phyloP scores from a whole-genome alignment of 2,888 invertebrate genomes.

The Lydus trimaculatus region DNA sequence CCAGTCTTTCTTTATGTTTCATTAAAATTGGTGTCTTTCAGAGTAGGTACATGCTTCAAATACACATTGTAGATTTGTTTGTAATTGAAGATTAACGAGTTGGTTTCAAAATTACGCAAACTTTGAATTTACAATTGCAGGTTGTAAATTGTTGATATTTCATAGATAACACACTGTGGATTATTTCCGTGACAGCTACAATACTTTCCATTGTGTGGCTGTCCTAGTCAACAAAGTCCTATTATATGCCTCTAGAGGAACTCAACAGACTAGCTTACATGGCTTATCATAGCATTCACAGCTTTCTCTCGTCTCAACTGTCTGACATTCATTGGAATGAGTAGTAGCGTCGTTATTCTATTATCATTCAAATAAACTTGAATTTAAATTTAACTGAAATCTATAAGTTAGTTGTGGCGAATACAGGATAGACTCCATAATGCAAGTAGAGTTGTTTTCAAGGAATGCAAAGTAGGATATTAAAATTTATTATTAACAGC shows the following conservation, averaged over 20 bases:
- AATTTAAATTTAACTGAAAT: slow-evolving; percentile 49
- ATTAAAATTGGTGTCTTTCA: too few relatives aligned
- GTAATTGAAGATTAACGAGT: too few relatives aligned
- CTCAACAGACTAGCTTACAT: slow-evolving; percentile 49
- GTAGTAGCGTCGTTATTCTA: slow-evolving; percentile 46
- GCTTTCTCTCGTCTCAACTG: slow-evolving; percentile 45
- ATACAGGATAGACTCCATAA: slow-evolving; percentile 20
- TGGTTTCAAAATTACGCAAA: too few relatives aligned
- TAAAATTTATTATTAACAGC: slow-evolving; percentile 49
- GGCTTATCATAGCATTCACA: slow-evolving; percentile 52
- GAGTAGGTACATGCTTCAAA: too few relatives aligned
- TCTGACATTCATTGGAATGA: slow-evolving; percentile 46
- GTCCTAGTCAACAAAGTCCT: slow-evolving; percentile 36
- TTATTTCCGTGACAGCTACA: slow-evolving; percentile 33
- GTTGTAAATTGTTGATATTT: slow-evolving; percentile 14
- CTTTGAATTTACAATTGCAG: slow-evolving; percentile 13
- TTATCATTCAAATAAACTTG: slow-evolving; percentile 54
- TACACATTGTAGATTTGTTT: too few relatives aligned
- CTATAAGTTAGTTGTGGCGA: slow-evolving; percentile 35
- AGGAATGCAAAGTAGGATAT: slow-evolving; percentile 38
- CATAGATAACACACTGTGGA: slow-evolving; percentile 26
- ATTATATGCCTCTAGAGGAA: slow-evolving; percentile 44
- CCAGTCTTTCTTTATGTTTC: too few relatives aligned
- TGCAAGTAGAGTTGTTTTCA: slow-evolving; percentile 28
- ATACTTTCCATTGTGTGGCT: slow-evolving; percentile 41